Evolutionary conservation across 2,113 vertebrate genomes (phyloP), one percentile per base, ranked within the genome.

Genomic region (Plectropomus leopardus): DNA sequence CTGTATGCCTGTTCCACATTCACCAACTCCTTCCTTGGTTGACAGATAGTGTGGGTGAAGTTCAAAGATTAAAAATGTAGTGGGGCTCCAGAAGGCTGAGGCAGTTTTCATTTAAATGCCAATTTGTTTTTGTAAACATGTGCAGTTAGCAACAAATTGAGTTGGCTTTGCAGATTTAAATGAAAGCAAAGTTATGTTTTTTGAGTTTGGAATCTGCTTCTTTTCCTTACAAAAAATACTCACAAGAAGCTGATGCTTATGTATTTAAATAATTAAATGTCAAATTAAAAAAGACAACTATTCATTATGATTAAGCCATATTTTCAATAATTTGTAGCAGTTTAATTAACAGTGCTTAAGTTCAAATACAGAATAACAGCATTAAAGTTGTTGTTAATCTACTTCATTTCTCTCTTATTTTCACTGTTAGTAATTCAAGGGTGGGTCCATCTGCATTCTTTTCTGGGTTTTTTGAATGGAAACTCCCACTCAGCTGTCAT

Each of bases 21-120:
- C 69, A 70, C 34, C 44, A 71, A 40, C 67, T 86, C 47, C 54
- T 78, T 75, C 55, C 51, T n/a, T 75, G 80, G 71, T 80, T 89
- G 78, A 85, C 61, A 53, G 63, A 65, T 44, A 65, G 77, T 55
- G 81, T 78, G 83, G 66, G 58, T 71, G 67, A 86, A 80, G 67
- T 76, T 78, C 73, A 76, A 66, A 88, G 82, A 74, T 88, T 85
- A 80, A 73, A 82, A 80, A 80, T 73, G 36, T 66, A 53, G 44
- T 70, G 78, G 83, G 58, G 55, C 76, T 86, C 19, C 47, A 73
- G 51, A 34, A 76, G 60, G 51, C 63, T 44, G 45, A 77, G 48
- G 32, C 54, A 42, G 36, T 75, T 78, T 48, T 78, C 10, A 80
- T 84, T 90, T 74, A 50, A 87, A 88, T 82, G 75, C 21, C 82